A percentile compares a stretch with the other conserved stretches of the same genome.
Evolutionary conservation across 2,888 invertebrate species (phyloP).

Genomic region (Rapana venosa): DNA sequence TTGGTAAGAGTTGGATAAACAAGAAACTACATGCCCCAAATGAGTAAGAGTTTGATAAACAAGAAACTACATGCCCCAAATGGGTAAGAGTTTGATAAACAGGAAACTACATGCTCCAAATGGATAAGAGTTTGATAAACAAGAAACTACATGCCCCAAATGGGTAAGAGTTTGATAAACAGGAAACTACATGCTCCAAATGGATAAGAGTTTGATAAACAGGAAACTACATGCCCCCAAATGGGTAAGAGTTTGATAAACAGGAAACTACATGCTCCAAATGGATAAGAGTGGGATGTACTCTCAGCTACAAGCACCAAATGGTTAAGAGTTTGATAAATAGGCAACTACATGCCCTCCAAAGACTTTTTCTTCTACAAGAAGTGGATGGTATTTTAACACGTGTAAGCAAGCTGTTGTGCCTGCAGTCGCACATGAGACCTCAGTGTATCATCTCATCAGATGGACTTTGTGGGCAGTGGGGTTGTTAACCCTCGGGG

Average conservation of each 20-base stretch:
- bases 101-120: not conserved
- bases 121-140: not conserved
- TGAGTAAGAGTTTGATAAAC: not conserved
- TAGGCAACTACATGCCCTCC: too few relatives aligned
- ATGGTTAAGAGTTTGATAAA: too few relatives aligned
- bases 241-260: slow-evolving; percentile 24
- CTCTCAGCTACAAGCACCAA: too few relatives aligned
- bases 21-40: not conserved
- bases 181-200: not conserved
- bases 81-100: slow-evolving; percentile 26
- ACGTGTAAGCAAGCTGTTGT: too few relatives aligned
- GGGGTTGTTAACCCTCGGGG: too few relatives aligned
- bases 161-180: slow-evolving; percentile 26
- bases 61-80: slow-evolving; percentile 4
- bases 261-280: too few relatives aligned
- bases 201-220: not conserved
- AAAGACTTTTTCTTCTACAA: too few relatives aligned
- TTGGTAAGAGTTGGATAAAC: slow-evolving; percentile 26
- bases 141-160: slow-evolving; percentile 4
- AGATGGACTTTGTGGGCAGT: too few relatives aligned
- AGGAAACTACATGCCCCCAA: slow-evolving; percentile 7
- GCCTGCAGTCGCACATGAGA: too few relatives aligned
- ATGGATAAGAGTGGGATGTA: too few relatives aligned
- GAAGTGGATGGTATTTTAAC: too few relatives aligned
- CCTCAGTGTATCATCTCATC: too few relatives aligned